Conservation (phyloP, 2,888 invertebrate genomes). For the Pristionchus mayeri region DNA sequence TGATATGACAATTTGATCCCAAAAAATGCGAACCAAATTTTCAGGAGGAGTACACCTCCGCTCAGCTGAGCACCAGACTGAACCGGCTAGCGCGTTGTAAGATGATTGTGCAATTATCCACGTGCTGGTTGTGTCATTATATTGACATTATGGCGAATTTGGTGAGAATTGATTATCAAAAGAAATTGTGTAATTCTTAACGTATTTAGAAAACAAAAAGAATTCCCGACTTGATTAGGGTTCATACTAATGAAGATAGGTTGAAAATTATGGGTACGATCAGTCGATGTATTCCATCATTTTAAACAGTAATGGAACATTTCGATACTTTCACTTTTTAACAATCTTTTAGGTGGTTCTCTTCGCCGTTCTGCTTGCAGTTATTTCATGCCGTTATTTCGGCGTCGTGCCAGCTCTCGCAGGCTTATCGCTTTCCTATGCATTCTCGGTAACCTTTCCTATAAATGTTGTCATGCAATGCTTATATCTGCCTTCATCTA, state of each 20-base stretch:
- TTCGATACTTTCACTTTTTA: too few species aligned
- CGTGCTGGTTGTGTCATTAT: not conserved
- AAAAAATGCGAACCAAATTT: too few species aligned
- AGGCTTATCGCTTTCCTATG: slow-evolving; percentile 80
- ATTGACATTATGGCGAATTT: slow-evolving; percentile 17
- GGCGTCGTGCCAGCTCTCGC: slow-evolving; percentile 78
- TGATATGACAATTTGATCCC: not conserved
- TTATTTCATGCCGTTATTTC: slow-evolving; percentile 79
- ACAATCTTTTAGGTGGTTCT: slow-evolving; percentile 86
- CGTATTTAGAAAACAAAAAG: not conserved
- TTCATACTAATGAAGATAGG: too few species aligned
- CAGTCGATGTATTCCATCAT: too few species aligned
- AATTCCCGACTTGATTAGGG: too few species aligned
- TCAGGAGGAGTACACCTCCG: not conserved
- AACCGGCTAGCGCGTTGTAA: not conserved
- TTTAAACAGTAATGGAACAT: too few species aligned
- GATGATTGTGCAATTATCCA: not conserved
- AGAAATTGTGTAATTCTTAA: too few species aligned
- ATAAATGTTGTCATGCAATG: too few species aligned
- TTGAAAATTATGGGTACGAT: too few species aligned
- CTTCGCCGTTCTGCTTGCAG: slow-evolving; percentile 92
- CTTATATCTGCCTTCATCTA: too few species aligned
- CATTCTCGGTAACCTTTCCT: slow-evolving; percentile 54
- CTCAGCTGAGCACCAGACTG: not conserved
- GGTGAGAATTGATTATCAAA: too few species aligned